Conservation (phyloP, 2,113 vertebrate species). For the Notechis scutatus region DNA sequence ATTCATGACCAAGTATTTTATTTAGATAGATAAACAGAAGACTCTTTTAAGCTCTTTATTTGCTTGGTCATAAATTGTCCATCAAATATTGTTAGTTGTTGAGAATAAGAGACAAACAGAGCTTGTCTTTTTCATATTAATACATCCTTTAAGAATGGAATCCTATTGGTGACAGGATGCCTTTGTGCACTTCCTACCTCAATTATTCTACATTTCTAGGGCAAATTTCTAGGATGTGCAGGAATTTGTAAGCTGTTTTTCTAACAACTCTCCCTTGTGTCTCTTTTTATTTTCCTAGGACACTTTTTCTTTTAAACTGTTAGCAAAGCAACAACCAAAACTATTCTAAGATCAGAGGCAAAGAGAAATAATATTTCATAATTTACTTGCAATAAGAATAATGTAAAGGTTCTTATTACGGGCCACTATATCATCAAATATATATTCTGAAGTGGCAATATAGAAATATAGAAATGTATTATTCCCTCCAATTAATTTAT, state of each 20-base stretch:
- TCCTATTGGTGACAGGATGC: neutral
- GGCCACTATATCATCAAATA: neutral
- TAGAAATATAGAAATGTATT: constrained; percentile 32
- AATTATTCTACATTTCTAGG: neutral
- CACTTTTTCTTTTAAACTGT: neutral
- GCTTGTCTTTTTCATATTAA: neutral
- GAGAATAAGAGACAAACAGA: neutral
- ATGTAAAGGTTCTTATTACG: neutral
- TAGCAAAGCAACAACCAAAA: constrained; percentile 14
- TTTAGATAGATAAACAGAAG: neutral
- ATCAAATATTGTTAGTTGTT: neutral
- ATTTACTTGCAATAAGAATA: neutral
- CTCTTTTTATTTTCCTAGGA: neutral
- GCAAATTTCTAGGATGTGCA: neutral
- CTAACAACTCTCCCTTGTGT: neutral
- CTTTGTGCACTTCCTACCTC: neutral
- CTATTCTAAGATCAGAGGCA: neutral
- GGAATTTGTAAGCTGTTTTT: neutral
- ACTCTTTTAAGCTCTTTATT: neutral
- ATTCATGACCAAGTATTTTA: neutral
- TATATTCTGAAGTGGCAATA: constrained; percentile 13
- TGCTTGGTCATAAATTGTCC: neutral
- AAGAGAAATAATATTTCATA: neutral
- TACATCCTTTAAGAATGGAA: neutral
- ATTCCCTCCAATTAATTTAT: constrained; percentile 24